These are phyloP conservation scores for Nebria ingens DNA, from an alignment of 1,140 invertebrate species.

Conservation along the genomic window DNA sequence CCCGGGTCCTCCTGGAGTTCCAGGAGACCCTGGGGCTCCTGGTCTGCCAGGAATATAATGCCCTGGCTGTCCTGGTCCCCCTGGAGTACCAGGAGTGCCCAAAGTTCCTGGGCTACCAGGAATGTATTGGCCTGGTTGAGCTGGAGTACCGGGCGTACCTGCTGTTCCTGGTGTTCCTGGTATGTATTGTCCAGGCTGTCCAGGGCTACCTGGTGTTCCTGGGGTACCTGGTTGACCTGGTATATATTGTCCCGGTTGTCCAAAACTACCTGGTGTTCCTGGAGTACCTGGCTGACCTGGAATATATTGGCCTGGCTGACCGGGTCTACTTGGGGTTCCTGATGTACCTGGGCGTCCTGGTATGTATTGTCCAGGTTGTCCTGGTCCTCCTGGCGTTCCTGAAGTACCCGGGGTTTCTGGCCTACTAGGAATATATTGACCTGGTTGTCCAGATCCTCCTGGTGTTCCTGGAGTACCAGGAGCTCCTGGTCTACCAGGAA, in stretches of 20 bases:
- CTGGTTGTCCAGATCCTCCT: slow-evolving; percentile 24
- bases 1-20: slow-evolving; percentile 32
- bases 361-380: slow-evolving; percentile 23
- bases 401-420: slow-evolving; percentile 20
- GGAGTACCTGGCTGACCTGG: slow-evolving; percentile 12
- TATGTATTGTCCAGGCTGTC: slow-evolving; percentile 23
- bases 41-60: slow-evolving; percentile 16
- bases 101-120: slow-evolving; percentile 16
- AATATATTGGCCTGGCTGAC: not conserved
- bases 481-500: slow-evolving; percentile 6
- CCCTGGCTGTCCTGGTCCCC: slow-evolving; percentile 1
- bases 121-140: slow-evolving; percentile 16
- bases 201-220: slow-evolving; percentile 19
- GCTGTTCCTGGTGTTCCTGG: slow-evolving; percentile 24
- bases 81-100: slow-evolving; percentile 18
- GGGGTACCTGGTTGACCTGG: slow-evolving; percentile 17
- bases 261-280: slow-evolving; percentile 1
- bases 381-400: not conserved
- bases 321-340: not conserved
- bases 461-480: slow-evolving; percentile 25
- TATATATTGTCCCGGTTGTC: slow-evolving; percentile 26
- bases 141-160: slow-evolving; percentile 27
- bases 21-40: slow-evolving; percentile 10
- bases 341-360: not conserved
- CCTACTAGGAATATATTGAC: slow-evolving; percentile 26